Conservation (phyloP, 2,797 vertebrate species). For the Anguilla obscura region DNA sequence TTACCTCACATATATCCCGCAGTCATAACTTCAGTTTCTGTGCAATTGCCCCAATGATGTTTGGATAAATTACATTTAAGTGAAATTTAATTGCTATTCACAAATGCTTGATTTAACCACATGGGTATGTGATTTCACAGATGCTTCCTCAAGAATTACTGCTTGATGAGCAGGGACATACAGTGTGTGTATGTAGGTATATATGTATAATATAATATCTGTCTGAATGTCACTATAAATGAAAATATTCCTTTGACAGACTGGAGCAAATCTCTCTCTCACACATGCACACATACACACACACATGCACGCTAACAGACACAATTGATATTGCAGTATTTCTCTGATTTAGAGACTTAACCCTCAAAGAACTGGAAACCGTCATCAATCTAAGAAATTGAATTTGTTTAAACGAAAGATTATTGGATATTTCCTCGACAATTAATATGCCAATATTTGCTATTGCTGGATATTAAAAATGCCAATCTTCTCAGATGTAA, state of each 20-base stretch:
- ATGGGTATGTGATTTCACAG: not conserved
- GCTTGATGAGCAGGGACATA: not conserved
- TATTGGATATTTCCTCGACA: not conserved
- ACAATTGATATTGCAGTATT: slow-evolving; percentile 23
- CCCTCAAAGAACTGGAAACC: not conserved
- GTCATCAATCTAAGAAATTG: not conserved
- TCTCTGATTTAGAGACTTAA: not conserved
- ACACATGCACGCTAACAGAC: not conserved
- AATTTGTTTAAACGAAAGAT: not conserved
- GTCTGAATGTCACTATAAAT: slow-evolving; percentile 11
- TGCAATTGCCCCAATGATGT: not conserved
- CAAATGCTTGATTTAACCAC: not conserved
- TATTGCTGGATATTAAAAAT: not conserved
- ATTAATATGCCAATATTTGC: slow-evolving; percentile 24
- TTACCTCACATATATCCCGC: not conserved
- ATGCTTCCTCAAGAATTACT: not conserved
- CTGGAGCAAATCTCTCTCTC: not conserved
- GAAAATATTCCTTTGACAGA: slow-evolving; percentile 11
- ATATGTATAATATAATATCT: not conserved
- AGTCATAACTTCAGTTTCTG: not conserved
- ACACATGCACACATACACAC: not conserved
- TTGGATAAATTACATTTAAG: not conserved
- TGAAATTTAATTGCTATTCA: not conserved
- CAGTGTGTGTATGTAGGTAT: not conserved
- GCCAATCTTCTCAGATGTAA: not conserved